phyloP scores from a whole-genome alignment of 2,113 vertebrate genomes.

The Miniopterus natalensis region DNA sequence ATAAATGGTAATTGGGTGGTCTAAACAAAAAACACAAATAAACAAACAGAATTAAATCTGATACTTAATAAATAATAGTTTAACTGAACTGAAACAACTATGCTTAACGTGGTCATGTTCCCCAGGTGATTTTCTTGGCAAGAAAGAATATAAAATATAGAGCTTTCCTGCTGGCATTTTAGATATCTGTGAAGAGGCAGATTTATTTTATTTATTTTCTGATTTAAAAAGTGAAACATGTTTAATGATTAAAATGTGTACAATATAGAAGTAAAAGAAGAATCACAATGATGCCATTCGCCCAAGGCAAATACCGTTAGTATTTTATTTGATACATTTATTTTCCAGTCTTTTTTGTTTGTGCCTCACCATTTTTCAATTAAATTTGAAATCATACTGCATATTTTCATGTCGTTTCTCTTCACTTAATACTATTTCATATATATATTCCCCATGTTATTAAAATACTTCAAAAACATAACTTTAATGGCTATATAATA shows the following conservation, averaged over 20 bases:
- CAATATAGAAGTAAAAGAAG: slow-evolving; percentile 20
- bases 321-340: background rate
- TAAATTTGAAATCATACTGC: slow-evolving; percentile 36
- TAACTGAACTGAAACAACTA: background rate
- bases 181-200: background rate
- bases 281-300: background rate
- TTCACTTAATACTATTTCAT: background rate
- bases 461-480: slow-evolving; percentile 17
- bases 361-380: background rate
- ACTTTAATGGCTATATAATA: background rate
- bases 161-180: background rate
- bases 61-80: background rate
- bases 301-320: background rate
- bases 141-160: background rate
- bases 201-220: background rate
- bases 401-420: slow-evolving; percentile 38
- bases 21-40: background rate
- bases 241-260: background rate
- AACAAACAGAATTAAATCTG: background rate
- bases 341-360: background rate
- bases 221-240: slow-evolving; percentile 45
- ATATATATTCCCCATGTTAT: background rate
- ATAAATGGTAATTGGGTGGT: background rate
- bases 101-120: background rate
- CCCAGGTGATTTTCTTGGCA: background rate